phyloP scores from a whole-genome alignment of 2,797 vertebrate species.

The Scolopax bukidnonensis region DNA sequence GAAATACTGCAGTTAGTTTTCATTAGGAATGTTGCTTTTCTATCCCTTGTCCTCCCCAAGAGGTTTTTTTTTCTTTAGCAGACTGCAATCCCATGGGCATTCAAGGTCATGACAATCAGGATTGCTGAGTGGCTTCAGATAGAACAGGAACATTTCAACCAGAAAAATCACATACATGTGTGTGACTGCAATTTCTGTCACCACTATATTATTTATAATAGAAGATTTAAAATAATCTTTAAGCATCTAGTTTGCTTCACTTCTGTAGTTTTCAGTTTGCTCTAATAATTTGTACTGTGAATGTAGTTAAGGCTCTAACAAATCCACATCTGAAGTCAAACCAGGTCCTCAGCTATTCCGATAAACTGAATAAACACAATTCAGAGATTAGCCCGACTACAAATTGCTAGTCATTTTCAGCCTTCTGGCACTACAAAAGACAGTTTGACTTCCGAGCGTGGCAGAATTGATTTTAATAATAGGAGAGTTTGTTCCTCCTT shows the following conservation, averaged over 20 bases:
- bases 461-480: not conserved
- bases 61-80: not conserved
- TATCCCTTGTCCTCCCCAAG: not conserved
- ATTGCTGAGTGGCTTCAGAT: not conserved
- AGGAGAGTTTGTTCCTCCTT: not conserved
- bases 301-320: not conserved
- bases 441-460: not conserved
- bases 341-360: not conserved
- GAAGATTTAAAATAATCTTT: slow-evolving; percentile 8
- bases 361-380: slow-evolving; percentile 29
- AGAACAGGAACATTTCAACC: not conserved
- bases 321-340: not conserved
- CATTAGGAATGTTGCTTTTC: not conserved
- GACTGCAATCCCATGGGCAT: not conserved
- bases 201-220: not conserved
- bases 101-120: not conserved
- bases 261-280: not conserved
- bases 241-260: not conserved
- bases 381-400: not conserved
- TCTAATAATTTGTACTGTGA: not conserved
- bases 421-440: not conserved
- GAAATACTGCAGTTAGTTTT: slow-evolving; percentile 9
- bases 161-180: not conserved
- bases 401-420: slow-evolving; percentile 1
- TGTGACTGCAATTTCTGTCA: not conserved